phyloP scores from a whole-genome alignment of 1,140 invertebrate genomes.

The Lepeophtheirus salmonis region DNA sequence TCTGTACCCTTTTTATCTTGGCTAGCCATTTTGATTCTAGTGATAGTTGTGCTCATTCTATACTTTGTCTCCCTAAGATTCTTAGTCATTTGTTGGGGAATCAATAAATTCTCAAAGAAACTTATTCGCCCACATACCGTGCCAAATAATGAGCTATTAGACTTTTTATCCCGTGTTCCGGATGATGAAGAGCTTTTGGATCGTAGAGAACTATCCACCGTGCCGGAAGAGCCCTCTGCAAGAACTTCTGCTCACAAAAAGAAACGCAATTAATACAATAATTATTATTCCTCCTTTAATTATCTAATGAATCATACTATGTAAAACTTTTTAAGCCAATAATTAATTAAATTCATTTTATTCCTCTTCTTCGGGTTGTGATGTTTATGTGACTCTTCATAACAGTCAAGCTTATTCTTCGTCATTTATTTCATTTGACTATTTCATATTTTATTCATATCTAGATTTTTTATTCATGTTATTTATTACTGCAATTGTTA shows the following conservation, averaged over 20 bases:
- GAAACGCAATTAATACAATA: not conserved
- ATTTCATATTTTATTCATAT: no score
- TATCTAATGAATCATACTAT: no score
- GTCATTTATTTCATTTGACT: no score
- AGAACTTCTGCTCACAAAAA: not conserved
- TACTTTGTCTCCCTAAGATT: conserved; percentile 33
- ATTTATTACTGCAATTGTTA: no score
- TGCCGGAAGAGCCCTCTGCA: conserved; percentile 16
- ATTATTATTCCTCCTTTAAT: no score
- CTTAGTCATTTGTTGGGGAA: conserved; percentile 83
- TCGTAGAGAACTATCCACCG: conserved; percentile 21
- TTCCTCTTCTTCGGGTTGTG: not conserved
- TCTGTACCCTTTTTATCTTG: conserved; percentile 88
- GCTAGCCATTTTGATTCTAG: conserved; percentile 57
- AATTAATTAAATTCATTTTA: not conserved
- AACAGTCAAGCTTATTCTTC: no score
- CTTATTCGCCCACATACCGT: conserved; percentile 77
- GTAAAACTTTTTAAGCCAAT: no score
- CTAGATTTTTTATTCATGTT: no score
- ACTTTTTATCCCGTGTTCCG: conserved; percentile 84
- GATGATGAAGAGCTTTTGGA: conserved; percentile 64
- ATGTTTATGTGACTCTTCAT: not conserved
- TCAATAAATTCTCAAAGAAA: conserved; percentile 91
- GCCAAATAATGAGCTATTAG: conserved; percentile 90
- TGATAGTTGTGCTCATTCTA: conserved; percentile 50